Base-by-base conservation (phyloP, 2,113 vertebrate species). In the Miniopterus natalensis region DNA sequence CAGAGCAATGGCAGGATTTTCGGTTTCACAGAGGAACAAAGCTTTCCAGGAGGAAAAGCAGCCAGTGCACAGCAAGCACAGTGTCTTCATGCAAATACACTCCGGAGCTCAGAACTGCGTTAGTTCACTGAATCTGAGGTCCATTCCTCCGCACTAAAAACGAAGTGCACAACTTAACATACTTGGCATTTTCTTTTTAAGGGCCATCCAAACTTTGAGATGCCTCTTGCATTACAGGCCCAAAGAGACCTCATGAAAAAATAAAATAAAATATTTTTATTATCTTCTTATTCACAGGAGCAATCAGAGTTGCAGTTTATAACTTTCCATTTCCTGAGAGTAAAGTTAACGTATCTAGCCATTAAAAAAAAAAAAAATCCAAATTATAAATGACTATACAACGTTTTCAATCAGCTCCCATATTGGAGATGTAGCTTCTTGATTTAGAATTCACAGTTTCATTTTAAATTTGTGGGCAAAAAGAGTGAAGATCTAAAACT, bases 11-110 rank as follows among this genome's bases (percentile, higher is more conserved):
- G 93, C 59, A 94, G 84, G 79, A 94, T 87, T 95, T 91, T 87
- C 20, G 18, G 77, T 95, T 95, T 96, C 68, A 61, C 92, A 92
- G 77, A 61, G 84, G 90, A 97, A 94, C 65, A 95, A 96, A 96
- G 59, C 84, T 95, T 87, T 96, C 66, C 84, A 59, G 70, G 79
- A 42, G 65, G 87, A 78, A 96, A 88, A 71, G 20, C 23, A 45
- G 75, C 79, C 59, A 75, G 42, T 23, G 6, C 45, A 51, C 13
- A 55, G 53, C 47, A 81, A 86, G 61, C 21, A 45, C 47, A 42
- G 49, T 57, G 90, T 90, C 73, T 59, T 84, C 42, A 40, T 75
- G 83, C 68, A 92, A 83, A 88, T 66, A 51, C 9, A 61, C 45
- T 51, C 80, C 68, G 40, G n/a, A 66, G 74, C 71, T 45, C 89